Conservation (phyloP, 2,113 vertebrate species). For the Haplotaxodon microlepis region DNA sequence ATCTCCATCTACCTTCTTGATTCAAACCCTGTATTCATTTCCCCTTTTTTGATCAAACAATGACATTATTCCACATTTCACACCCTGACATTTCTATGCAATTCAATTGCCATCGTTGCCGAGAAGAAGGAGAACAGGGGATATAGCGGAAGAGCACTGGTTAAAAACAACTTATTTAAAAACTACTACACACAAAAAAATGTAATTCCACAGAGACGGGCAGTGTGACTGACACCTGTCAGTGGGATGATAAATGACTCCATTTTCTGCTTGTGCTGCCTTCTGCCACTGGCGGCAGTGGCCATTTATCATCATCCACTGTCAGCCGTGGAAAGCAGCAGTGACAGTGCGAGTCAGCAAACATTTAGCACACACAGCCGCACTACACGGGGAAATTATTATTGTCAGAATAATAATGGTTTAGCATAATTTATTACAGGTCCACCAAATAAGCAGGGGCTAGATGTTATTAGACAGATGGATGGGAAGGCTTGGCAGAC, state of each 20-base stretch:
- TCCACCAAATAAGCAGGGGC: conserved; percentile 99
- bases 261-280: conserved; percentile 99
- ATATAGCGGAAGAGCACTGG: conserved; percentile 81
- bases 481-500: conserved; percentile 99
- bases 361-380: conserved; percentile 99
- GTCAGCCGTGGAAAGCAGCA: conserved; percentile 96
- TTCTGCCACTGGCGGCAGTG: conserved; percentile 95
- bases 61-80: conserved; percentile 58
- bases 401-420: conserved; percentile 99
- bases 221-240: conserved; percentile 99
- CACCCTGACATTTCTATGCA: conserved; percentile 84
- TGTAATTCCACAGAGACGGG: conserved; percentile 91
- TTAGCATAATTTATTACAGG: conserved; percentile 99
- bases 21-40: conserved; percentile 87
- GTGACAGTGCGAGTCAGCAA: conserved; percentile 99
- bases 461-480: conserved; percentile 99
- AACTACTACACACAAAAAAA: conserved; percentile 82
- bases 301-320: conserved; percentile 99
- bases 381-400: conserved; percentile 99
- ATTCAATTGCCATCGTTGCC: conserved; percentile 87
- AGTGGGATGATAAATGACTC: conserved; percentile 99
- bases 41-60: conserved; percentile 58
- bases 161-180: conserved; percentile 99
- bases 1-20: conserved; percentile 34
- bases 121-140: conserved; percentile 16